phyloP scores from a whole-genome alignment of 2,888 invertebrate genomes.

The Pharmacophagus antenor region DNA sequence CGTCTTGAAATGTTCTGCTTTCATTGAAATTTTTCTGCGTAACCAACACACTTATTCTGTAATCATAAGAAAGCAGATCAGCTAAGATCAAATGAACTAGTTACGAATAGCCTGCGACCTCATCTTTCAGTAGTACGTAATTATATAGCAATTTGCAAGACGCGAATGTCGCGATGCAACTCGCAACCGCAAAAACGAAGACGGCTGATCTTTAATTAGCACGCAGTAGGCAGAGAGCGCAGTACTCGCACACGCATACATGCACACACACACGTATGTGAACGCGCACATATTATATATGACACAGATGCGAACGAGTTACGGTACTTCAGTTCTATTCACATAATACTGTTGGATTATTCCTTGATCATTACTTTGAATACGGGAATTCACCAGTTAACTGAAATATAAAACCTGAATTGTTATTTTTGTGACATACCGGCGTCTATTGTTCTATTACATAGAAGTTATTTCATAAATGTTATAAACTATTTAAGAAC shows the following conservation, averaged over 20 bases:
- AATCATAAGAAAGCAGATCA: neutral
- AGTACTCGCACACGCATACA: conserved; percentile 37
- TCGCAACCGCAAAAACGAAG: conserved; percentile 61
- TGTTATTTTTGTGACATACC: no score
- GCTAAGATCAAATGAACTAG: neutral
- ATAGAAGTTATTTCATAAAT: no score
- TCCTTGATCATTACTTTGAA: neutral
- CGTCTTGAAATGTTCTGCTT: no score
- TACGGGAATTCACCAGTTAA: no score
- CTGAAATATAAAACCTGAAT: no score
- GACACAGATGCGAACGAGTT: conserved; percentile 11
- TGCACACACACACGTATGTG: conserved; percentile 38
- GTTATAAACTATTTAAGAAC: no score
- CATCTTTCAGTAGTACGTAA: conserved; percentile 39
- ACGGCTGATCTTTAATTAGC: conserved; percentile 60
- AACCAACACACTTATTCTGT: neutral
- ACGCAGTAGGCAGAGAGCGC: conserved; percentile 31
- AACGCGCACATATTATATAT: conserved; percentile 32
- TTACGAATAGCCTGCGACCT: conserved; percentile 31
- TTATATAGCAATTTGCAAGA: conserved; percentile 33
- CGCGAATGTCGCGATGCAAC: conserved; percentile 47
- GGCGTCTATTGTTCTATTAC: no score
- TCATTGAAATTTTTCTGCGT: neutral
- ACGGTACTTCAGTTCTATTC: conserved; percentile 2
- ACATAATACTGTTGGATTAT: conserved; percentile 2